These are phyloP conservation scores for Drosophila neutralis DNA, from an alignment of 2,888 invertebrate genomes.

Conservation along the genomic window DNA sequence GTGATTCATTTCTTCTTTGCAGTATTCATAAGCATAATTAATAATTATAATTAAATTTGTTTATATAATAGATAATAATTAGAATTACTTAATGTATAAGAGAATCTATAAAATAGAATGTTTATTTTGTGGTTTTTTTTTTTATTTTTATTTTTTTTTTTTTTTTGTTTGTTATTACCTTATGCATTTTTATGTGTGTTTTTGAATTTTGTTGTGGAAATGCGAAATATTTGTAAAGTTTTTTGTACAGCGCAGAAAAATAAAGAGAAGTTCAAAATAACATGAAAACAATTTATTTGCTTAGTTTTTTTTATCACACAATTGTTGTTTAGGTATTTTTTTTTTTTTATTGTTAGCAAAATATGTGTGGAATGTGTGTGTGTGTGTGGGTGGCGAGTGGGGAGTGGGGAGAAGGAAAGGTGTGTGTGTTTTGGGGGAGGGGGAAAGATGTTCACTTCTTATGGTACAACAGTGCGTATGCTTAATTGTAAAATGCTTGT, in stretches of 20 bases:
- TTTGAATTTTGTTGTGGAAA: slow-evolving; percentile 29
- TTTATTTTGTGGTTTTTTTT: slow-evolving; percentile 21
- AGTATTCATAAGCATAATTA: slow-evolving; percentile 75
- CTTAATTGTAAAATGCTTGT: slow-evolving; percentile 63
- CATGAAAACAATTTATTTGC: slow-evolving; percentile 54
- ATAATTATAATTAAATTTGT: slow-evolving; percentile 80
- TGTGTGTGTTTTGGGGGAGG: slow-evolving; percentile 25
- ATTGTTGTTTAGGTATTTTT: slow-evolving; percentile 62
- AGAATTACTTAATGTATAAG: slow-evolving; percentile 77
- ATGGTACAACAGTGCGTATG: slow-evolving; percentile 78
- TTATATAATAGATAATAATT: slow-evolving; percentile 81
- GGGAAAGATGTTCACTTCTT: slow-evolving; percentile 38
- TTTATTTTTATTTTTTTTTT: slow-evolving; percentile 10
- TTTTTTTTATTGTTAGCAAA: slow-evolving; percentile 23
- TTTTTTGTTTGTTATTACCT: slow-evolving; percentile 4
- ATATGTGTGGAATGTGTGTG: slow-evolving; percentile 46
- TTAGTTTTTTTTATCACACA: slow-evolving; percentile 66
- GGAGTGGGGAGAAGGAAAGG: slow-evolving; percentile 4
- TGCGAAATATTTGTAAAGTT: slow-evolving; percentile 20
- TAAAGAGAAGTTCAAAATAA: slow-evolving; percentile 42
- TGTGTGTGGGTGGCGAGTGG: slow-evolving; percentile 27
- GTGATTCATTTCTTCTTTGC: slow-evolving; percentile 51
- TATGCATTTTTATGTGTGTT: slow-evolving; percentile 24
- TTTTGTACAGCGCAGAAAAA: slow-evolving; percentile 63
- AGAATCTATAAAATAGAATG: slow-evolving; percentile 78